Evolutionary conservation across 2,113 vertebrate genomes (phyloP).

Genomic region (Lucifuga dentata): DNA sequence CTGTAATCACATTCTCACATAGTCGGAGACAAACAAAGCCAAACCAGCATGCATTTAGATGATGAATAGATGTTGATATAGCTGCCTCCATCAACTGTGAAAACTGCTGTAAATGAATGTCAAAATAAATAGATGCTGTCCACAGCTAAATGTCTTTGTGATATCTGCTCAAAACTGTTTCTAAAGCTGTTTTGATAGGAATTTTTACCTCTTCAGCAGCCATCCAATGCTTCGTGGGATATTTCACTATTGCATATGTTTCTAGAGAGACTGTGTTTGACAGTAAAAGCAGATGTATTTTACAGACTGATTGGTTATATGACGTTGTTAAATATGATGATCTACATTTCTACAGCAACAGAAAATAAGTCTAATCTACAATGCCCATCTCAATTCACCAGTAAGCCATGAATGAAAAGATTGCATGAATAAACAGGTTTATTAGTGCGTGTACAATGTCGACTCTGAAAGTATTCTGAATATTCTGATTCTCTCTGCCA

Average conservation of each 20-base stretch:
- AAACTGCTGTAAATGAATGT: neutral
- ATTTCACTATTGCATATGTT: neutral
- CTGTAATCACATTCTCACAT: constrained; percentile 15
- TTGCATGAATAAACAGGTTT: too few relatives aligned
- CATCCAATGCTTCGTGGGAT: neutral
- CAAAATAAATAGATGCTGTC: neutral
- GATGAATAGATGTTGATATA: constrained; percentile 10
- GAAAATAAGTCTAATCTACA: neutral
- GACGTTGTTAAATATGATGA: neutral
- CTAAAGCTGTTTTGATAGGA: constrained; percentile 7
- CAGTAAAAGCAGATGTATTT: neutral
- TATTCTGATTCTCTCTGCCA: neutral
- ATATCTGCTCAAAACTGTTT: constrained; percentile 9
- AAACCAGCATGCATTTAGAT: neutral
- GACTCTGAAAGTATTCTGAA: neutral
- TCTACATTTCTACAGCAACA: constrained; percentile 46
- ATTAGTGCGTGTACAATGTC: neutral
- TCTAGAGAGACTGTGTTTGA: neutral
- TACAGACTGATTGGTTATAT: constrained; percentile 5
- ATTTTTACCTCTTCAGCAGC: neutral
- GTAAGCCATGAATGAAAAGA: constrained; percentile 14
- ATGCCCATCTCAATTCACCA: constrained; percentile 17
- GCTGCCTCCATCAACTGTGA: neutral
- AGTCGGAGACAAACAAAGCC: constrained; percentile 2
- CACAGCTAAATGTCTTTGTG: constrained; percentile 9